phyloP scores from a whole-genome alignment of 2,888 invertebrate species.

The Chymomyza amoena region DNA sequence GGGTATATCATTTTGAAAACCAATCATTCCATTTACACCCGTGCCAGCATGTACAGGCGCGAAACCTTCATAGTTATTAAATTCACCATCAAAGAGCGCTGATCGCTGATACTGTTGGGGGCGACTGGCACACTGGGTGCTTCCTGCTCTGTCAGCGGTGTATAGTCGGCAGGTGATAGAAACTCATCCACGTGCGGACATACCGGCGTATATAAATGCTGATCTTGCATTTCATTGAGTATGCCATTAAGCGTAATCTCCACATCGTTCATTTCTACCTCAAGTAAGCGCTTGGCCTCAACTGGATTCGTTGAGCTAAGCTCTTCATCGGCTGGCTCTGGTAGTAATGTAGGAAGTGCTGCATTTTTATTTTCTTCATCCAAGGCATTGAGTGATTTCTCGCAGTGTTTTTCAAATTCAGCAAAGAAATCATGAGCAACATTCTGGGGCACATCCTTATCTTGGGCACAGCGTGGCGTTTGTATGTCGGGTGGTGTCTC shows the following conservation, averaged over 20 bases:
- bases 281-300: slow-evolving; percentile 53
- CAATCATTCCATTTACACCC: slow-evolving; percentile 71
- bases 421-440: slow-evolving; percentile 62
- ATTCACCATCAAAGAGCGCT: slow-evolving; percentile 39
- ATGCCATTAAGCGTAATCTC: slow-evolving; percentile 73
- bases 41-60: slow-evolving; percentile 34
- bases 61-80: slow-evolving; percentile 12
- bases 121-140: slow-evolving; percentile 6
- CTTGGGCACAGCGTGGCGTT: neutral
- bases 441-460: neutral
- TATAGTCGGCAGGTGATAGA: slow-evolving; percentile 69
- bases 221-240: slow-evolving; percentile 74
- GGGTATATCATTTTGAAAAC: slow-evolving; percentile 75
- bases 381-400: slow-evolving; percentile 41
- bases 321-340: slow-evolving; percentile 13
- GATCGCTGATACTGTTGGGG: slow-evolving; percentile 11
- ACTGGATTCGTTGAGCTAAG: neutral
- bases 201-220: slow-evolving; percentile 71
- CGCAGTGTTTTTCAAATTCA: slow-evolving; percentile 70
- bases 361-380: slow-evolving; percentile 24
- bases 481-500: slow-evolving; percentile 14
- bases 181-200: slow-evolving; percentile 69
- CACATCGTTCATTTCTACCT: slow-evolving; percentile 71
- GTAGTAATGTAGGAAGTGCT: slow-evolving; percentile 7
- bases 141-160: slow-evolving; percentile 58